phyloP scores from a whole-genome alignment of 2,888 invertebrate genomes.

The Ectropis crepuscularia region DNA sequence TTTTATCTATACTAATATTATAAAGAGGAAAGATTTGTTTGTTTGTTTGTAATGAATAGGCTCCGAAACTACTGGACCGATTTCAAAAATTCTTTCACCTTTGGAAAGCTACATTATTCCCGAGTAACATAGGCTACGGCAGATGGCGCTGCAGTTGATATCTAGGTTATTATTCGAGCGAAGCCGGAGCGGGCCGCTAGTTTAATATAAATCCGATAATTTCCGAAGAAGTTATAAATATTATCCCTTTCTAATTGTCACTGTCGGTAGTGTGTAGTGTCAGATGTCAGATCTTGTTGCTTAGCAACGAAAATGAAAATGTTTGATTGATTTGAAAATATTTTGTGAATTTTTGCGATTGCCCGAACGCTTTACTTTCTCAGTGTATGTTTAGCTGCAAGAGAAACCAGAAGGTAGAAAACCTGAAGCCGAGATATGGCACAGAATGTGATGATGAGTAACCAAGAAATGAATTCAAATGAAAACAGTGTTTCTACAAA shows the following conservation, averaged over 20 bases:
- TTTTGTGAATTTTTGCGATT: slow-evolving; percentile 9
- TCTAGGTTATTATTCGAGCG: too few species aligned
- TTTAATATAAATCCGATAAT: neutral
- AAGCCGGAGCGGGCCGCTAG: too few species aligned
- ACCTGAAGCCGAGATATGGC: slow-evolving; percentile 49
- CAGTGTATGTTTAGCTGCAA: neutral
- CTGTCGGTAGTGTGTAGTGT: neutral
- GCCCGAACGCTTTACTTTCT: neutral
- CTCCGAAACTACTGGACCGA: too few species aligned
- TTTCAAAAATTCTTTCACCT: too few species aligned
- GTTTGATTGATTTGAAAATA: slow-evolving; percentile 42
- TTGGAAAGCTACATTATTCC: too few species aligned
- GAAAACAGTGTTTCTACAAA: slow-evolving; percentile 74
- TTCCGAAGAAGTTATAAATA: neutral
- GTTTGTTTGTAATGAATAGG: too few species aligned
- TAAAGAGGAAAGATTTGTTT: too few species aligned
- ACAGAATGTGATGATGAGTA: slow-evolving; percentile 48
- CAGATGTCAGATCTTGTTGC: slow-evolving; percentile 44
- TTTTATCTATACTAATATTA: too few species aligned
- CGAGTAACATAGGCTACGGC: too few species aligned
- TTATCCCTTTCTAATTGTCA: neutral
- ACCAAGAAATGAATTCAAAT: slow-evolving; percentile 61
- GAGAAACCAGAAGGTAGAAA: neutral
- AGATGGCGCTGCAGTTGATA: too few species aligned
- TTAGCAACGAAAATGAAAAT: slow-evolving; percentile 52